These are phyloP conservation scores for Oreocharis arfaki DNA, from an alignment of 2,113 vertebrate genomes.

Conservation along the genomic window DNA sequence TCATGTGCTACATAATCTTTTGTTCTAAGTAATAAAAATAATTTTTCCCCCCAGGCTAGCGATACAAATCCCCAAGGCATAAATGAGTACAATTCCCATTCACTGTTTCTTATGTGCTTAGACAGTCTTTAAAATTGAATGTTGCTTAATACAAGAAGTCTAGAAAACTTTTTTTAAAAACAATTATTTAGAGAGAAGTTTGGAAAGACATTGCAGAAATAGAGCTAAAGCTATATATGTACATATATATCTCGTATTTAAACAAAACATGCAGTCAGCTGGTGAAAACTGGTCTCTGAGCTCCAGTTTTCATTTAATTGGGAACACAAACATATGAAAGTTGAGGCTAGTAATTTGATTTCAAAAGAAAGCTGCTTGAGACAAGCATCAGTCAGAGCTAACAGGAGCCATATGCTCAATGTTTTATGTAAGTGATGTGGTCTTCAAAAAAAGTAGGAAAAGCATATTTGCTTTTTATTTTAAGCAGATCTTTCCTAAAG, in stretches of 20 bases:
- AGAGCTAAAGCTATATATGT: not conserved
- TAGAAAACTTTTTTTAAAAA: not conserved
- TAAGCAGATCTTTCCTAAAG: not conserved
- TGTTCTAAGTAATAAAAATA: conserved; percentile 4
- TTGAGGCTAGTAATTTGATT: conserved; percentile 53
- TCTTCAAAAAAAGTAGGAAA: not conserved
- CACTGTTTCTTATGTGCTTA: not conserved
- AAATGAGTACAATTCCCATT: not conserved
- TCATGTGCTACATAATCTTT: not conserved
- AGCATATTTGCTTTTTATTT: not conserved
- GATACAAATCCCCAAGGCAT: not conserved
- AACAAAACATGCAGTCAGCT: conserved; percentile 21
- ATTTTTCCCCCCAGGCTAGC: not conserved
- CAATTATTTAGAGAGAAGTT: not conserved
- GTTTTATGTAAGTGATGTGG: not conserved
- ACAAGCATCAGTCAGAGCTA: conserved; percentile 14
- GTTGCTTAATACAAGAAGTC: not conserved
- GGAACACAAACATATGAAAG: conserved; percentile 54
- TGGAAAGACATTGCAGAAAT: not conserved
- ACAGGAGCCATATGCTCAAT: conserved; percentile 29
- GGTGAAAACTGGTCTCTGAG: conserved; percentile 27
- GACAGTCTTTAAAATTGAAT: not conserved
- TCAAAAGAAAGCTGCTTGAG: conserved; percentile 47
- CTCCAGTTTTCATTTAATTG: conserved; percentile 56
- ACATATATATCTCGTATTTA: not conserved